Conservation (phyloP, 1,140 invertebrate genomes). For the Rhagoletis pomonella region DNA sequence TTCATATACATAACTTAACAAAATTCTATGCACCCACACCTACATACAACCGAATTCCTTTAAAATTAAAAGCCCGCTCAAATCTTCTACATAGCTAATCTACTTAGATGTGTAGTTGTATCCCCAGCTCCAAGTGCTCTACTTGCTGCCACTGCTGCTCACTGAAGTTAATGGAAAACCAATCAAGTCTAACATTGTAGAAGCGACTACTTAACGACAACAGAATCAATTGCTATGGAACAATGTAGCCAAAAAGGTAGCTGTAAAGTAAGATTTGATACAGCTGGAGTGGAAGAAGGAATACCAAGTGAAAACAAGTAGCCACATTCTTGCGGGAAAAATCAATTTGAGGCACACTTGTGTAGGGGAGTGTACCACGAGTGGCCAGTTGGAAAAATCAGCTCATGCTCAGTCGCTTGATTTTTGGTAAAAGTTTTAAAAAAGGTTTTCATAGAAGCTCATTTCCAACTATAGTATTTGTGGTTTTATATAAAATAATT, state of each 20-base stretch:
- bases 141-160: background rate
- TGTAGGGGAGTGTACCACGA: background rate
- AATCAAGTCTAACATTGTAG: constrained; percentile 29
- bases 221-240: background rate
- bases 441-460: too few species aligned
- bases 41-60: too few species aligned
- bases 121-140: too few species aligned
- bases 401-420: too few species aligned
- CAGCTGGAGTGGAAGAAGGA: too few species aligned
- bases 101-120: background rate
- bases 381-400: background rate
- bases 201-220: background rate
- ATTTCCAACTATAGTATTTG: too few species aligned
- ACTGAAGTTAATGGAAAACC: constrained; percentile 23
- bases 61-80: too few species aligned
- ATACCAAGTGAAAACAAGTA: background rate
- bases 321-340: background rate
- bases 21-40: too few species aligned
- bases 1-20: too few species aligned
- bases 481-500: too few species aligned
- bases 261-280: too few species aligned
- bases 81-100: background rate
- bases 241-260: background rate
- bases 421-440: too few species aligned
- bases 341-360: constrained; percentile 7